phyloP scores from a whole-genome alignment of 1,140 invertebrate genomes.

The Drosophila yakuba region DNA sequence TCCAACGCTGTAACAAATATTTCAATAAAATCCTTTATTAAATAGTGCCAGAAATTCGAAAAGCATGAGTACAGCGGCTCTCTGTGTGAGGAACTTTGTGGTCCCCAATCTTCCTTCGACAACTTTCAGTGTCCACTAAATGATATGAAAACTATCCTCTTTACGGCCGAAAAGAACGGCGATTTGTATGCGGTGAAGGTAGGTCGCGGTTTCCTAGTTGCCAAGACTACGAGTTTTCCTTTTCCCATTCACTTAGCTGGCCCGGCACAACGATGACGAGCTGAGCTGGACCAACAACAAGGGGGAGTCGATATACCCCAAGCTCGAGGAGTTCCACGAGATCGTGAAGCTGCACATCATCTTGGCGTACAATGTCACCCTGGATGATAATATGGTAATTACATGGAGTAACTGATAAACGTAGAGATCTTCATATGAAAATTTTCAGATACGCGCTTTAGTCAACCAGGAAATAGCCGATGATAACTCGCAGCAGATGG shows the following conservation, averaged over 20 bases:
- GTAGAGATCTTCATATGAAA: neutral
- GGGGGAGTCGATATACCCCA: slow-evolving; percentile 67
- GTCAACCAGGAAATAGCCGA: slow-evolving; percentile 80
- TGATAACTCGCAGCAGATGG: slow-evolving; percentile 76
- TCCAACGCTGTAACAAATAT: no score
- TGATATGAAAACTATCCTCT: slow-evolving; percentile 72
- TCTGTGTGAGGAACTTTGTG: slow-evolving; percentile 75
- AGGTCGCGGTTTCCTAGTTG: slow-evolving; percentile 49
- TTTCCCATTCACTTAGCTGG: slow-evolving; percentile 42
- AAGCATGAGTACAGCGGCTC: slow-evolving; percentile 74
- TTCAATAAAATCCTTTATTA: neutral
- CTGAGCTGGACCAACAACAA: slow-evolving; percentile 74
- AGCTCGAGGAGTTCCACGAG: slow-evolving; percentile 78
- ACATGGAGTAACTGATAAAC: neutral
- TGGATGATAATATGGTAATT: slow-evolving; percentile 79
- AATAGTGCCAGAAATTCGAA: slow-evolving; percentile 72
- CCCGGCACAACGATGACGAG: slow-evolving; percentile 69
- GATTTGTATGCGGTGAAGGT: slow-evolving; percentile 79
- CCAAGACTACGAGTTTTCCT: slow-evolving; percentile 11
- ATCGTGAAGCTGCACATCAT: slow-evolving; percentile 81
- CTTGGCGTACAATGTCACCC: slow-evolving; percentile 76
- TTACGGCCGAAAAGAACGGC: slow-evolving; percentile 78
- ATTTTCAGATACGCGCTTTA: slow-evolving; percentile 61
- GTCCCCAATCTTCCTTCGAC: slow-evolving; percentile 56
- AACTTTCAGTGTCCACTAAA: slow-evolving; percentile 76